A percentile compares a stretch with the other conserved stretches of the same genome.
Evolutionary conservation across 2,888 invertebrate species (phyloP).

Genomic region (Caenorhabditis plicata): DNA sequence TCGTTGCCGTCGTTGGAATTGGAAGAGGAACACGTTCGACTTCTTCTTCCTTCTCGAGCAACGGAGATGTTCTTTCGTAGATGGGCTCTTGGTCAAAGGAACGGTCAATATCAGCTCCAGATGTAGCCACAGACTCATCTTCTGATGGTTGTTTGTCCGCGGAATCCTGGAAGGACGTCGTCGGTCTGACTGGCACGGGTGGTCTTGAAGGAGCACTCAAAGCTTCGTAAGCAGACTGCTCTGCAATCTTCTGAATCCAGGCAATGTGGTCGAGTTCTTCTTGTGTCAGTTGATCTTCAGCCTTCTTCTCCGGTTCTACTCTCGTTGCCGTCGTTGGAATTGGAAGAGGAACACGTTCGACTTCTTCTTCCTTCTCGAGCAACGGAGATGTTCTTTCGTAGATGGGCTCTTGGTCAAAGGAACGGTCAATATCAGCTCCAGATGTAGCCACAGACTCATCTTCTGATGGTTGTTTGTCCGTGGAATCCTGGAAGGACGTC

Average conservation of each 20-base stretch:
- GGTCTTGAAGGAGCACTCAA: not conserved
- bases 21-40: not conserved
- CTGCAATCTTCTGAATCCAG: not conserved
- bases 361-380: not conserved
- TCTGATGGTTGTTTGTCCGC: not conserved
- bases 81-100: not conserved
- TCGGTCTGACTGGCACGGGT: not conserved
- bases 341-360: not conserved
- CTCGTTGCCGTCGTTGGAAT: not conserved
- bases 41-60: not conserved
- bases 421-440: not conserved
- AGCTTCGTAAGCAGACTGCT: not conserved
- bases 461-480: not conserved
- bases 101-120: not conserved
- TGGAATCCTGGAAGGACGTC: not conserved
- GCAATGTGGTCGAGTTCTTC: not conserved
- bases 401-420: not conserved
- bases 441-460: not conserved
- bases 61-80: not conserved
- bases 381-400: not conserved
- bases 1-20: not conserved
- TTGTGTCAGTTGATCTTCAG: not conserved
- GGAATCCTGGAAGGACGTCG: not conserved
- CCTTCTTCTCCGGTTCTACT: too few relatives aligned
- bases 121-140: not conserved